phyloP scores from a whole-genome alignment of 2,797 vertebrate genomes.

The Mormyrops boulengeri region DNA sequence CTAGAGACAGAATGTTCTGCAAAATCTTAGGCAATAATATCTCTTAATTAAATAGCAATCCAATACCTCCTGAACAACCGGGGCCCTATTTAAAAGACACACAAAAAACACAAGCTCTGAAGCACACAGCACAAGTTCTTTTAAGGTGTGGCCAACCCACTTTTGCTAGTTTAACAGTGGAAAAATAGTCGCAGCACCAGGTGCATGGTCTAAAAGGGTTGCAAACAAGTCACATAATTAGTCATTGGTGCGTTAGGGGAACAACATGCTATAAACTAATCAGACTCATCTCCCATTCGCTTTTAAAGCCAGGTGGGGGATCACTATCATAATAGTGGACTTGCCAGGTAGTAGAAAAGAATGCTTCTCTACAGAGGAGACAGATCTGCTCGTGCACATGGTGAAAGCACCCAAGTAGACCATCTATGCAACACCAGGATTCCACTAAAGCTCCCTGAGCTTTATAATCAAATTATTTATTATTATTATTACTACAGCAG shows the following conservation, averaged over 20 bases:
- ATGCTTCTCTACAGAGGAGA: background rate
- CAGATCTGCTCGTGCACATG: background rate
- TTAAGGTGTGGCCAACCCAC: background rate
- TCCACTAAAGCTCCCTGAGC: background rate
- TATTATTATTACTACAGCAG: background rate
- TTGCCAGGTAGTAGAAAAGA: background rate
- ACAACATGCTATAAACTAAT: background rate
- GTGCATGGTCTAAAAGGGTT: background rate
- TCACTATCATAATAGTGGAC: background rate
- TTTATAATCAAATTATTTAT: background rate
- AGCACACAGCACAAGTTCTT: no score
- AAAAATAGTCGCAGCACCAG: background rate
- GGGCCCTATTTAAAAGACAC: background rate
- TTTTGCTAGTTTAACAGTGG: background rate
- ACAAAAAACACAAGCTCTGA: no score
- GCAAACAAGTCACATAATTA: background rate
- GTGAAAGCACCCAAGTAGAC: background rate
- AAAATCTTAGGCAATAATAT: background rate
- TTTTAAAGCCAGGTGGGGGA: background rate
- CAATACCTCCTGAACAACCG: background rate
- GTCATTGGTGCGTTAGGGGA: background rate
- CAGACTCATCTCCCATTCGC: background rate
- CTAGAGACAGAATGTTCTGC: background rate
- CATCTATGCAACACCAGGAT: background rate
- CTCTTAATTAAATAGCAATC: background rate